These are phyloP conservation scores for Bursaphelenchus okinawaensis DNA, from an alignment of 2,888 invertebrate genomes.

Conservation along the genomic window DNA sequence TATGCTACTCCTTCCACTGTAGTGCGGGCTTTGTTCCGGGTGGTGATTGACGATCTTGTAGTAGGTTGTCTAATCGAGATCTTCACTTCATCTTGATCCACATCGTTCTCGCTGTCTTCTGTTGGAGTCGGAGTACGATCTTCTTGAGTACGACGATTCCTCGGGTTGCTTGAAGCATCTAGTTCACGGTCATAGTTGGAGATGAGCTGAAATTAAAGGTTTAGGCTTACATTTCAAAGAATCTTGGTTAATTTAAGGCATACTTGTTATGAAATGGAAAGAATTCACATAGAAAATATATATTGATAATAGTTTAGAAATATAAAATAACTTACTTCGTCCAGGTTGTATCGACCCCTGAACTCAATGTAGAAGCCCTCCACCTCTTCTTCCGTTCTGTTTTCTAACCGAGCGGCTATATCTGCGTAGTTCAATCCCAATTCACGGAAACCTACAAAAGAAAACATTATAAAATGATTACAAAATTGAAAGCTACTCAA, in stretches of 20 bases:
- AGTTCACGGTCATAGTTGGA: background rate
- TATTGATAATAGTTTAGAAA: too few relatives aligned
- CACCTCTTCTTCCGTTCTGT: background rate
- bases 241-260: too few relatives aligned
- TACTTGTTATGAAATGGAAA: too few relatives aligned
- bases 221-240: too few relatives aligned
- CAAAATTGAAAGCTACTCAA: too few relatives aligned
- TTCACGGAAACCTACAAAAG: slow-evolving; percentile 6
- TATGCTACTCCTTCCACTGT: background rate
- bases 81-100: background rate
- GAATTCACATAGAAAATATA: too few relatives aligned
- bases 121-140: slow-evolving; percentile 13
- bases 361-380: slow-evolving; percentile 10
- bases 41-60: background rate
- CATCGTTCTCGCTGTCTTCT: slow-evolving; percentile 1
- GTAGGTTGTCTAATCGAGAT: background rate
- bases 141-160: slow-evolving; percentile 7
- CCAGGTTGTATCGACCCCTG: slow-evolving; percentile 10
- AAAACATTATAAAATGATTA: too few relatives aligned
- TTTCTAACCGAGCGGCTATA: slow-evolving; percentile 3
- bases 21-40: background rate
- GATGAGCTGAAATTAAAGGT: slow-evolving; percentile 5
- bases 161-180: slow-evolving; percentile 2
- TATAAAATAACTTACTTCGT: slow-evolving; percentile 11
- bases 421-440: slow-evolving; percentile 6